These are phyloP conservation scores for Saxidomus purpurata DNA, from an alignment of 1,140 invertebrate genomes.

Conservation along the genomic window DNA sequence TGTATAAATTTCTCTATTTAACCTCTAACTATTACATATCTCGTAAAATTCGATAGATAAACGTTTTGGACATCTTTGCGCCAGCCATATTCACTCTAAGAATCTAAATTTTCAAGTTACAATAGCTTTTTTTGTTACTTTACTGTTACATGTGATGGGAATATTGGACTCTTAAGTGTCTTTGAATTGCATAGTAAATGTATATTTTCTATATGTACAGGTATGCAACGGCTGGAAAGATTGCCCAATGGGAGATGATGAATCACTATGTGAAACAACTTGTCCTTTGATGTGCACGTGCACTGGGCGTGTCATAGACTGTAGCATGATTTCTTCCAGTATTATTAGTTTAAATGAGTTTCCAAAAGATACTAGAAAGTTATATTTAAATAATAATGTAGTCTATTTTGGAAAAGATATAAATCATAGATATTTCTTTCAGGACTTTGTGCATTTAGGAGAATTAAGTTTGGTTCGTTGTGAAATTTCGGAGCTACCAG, in stretches of 20 bases:
- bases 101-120: too few relatives aligned
- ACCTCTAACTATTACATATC: too few relatives aligned
- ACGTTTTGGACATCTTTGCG: too few relatives aligned
- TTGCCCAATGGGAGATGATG: constrained; percentile 37
- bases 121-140: too few relatives aligned
- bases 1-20: too few relatives aligned
- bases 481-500: neutral
- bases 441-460: neutral
- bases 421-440: neutral
- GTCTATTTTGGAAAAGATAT: neutral
- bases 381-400: neutral
- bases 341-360: neutral
- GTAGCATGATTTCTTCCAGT: neutral
- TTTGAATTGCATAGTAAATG: too few relatives aligned
- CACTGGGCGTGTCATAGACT: neutral
- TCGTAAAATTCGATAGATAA: too few relatives aligned
- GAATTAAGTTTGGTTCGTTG: neutral
- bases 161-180: too few relatives aligned
- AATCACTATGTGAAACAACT: neutral
- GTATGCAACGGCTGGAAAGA: constrained; percentile 8
- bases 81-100: too few relatives aligned
- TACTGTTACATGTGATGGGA: too few relatives aligned
- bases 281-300: constrained; percentile 7
- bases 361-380: neutral
- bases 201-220: neutral